Evolutionary conservation across 2,797 vertebrate species (phyloP), one percentile per base, ranked within the genome.

Genomic region (Ispidina lecontei): DNA sequence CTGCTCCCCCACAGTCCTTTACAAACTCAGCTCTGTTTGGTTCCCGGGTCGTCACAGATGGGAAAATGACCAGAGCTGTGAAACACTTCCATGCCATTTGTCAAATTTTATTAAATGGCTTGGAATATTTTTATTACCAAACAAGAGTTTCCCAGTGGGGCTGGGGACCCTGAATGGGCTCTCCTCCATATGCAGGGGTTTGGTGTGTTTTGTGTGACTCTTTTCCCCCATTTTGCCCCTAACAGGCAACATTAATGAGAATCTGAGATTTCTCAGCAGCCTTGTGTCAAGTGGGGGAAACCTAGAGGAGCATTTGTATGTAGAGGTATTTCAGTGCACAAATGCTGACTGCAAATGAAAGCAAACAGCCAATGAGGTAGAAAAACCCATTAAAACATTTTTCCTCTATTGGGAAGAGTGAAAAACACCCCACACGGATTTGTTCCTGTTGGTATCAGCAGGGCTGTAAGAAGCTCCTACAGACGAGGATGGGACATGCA

Each of bases 11-110:
- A 37, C 76, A 83, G 63, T 7, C 72, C 89, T 93, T 92, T 46
- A 89, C 92, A 96, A 88, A 79, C 92, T 96, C 64, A 15, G 77
- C 89, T 93, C 92, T 95, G 87, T 94, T 94, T 78, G 37, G 70
- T 92, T 92, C 95, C 60, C 4, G 63, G 87, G 59, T 91, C 55
- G 2, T 84, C 71, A 52, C 77, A 91, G 85, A 96, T 84, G 92
- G 94, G 94, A 96, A 81, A 92, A 94, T 95, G 91, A 94, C 87
- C 94, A 95, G 95, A 94, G 83, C 87, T 90, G 94, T 84, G 89
- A 92, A 96, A 93, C 76, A 12, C 82, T 93, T 93, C 86, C 83
- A 84, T 91, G 70, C 70, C 71, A 92, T 94, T 96, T 94, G 92
- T 92, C 93, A 95, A 81, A 49, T 94, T 92, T 86, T 93, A 96